A percentile compares a stretch with the other conserved stretches of the same genome.
These are phyloP conservation scores for Melanostoma scalare DNA, from an alignment of 2,888 invertebrate species.

Conservation along the genomic window DNA sequence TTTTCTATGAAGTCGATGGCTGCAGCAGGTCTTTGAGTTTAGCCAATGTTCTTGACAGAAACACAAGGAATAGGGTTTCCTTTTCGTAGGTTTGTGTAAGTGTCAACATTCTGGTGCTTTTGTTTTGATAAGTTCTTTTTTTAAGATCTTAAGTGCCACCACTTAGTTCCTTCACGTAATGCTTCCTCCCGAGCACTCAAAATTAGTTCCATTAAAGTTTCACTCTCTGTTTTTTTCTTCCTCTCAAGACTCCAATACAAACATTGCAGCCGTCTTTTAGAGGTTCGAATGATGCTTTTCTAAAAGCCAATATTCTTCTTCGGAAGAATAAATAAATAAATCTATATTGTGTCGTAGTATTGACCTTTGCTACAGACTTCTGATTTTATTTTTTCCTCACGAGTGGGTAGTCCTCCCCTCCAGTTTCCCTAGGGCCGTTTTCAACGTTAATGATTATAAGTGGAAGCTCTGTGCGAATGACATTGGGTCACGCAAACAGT, in stretches of 20 bases:
- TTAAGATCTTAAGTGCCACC: slow-evolving; percentile 10
- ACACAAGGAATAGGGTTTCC: neutral
- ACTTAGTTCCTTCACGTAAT: neutral
- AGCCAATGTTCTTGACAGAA: neutral
- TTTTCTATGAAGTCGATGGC: neutral
- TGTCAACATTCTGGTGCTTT: neutral
- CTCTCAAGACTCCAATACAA: neutral
- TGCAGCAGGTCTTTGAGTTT: neutral
- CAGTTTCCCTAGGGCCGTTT: too few relatives aligned
- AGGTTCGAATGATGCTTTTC: too few relatives aligned
- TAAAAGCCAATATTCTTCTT: too few relatives aligned
- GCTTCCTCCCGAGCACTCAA: neutral
- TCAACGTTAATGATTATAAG: slow-evolving; percentile 12
- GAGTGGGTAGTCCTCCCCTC: neutral
- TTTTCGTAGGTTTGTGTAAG: too few relatives aligned
- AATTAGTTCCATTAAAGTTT: slow-evolving; percentile 8
- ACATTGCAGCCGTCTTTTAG: too few relatives aligned
- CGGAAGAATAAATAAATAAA: too few relatives aligned
- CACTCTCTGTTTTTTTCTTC: neutral
- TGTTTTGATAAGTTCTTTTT: neutral
- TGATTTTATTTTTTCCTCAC: neutral
- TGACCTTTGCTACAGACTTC: too few relatives aligned
- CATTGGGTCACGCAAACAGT: slow-evolving; percentile 26
- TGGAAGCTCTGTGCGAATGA: slow-evolving; percentile 43
- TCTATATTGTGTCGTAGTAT: too few relatives aligned